A percentile compares a stretch with the other conserved stretches of the same genome.
These are phyloP conservation scores for Catostomus latipinnis DNA, from an alignment of 2,797 vertebrate genomes.

Conservation along the genomic window DNA sequence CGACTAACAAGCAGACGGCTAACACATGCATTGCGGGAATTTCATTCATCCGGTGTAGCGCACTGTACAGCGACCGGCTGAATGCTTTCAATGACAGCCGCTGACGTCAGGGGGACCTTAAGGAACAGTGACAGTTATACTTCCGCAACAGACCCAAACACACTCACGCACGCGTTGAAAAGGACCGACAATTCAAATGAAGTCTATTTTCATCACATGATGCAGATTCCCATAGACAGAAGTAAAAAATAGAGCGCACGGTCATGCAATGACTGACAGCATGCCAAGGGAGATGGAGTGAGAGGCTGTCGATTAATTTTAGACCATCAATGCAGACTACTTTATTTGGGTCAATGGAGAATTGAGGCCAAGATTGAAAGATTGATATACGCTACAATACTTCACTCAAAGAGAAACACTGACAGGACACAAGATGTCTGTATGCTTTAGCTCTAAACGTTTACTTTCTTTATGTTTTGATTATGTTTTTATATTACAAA, in stretches of 20 bases:
- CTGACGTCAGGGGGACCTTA: conserved; percentile 42
- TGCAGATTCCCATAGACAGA: too few species aligned
- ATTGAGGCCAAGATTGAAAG: neutral
- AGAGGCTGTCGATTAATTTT: neutral
- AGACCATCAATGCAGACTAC: neutral
- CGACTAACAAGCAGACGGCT: conserved; percentile 70
- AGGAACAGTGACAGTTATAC: neutral
- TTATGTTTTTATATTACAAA: neutral
- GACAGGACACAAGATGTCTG: neutral
- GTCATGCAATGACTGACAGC: neutral
- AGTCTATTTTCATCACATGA: too few species aligned
- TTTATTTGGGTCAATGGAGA: conserved; percentile 17
- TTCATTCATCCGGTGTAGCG: conserved; percentile 29
- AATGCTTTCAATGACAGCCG: conserved; percentile 24
- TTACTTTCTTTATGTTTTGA: neutral
- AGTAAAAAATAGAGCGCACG: too few species aligned
- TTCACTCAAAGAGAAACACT: neutral
- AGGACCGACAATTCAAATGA: neutral
- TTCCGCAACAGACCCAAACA: neutral
- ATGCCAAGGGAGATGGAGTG: neutral
- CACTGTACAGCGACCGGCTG: neutral
- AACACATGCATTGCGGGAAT: conserved; percentile 63
- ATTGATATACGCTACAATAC: too few species aligned
- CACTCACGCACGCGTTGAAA: conserved; percentile 10
- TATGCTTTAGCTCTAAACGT: neutral